Base-by-base conservation (phyloP, 2,797 vertebrate species). In the Sandelia bainsii region DNA sequence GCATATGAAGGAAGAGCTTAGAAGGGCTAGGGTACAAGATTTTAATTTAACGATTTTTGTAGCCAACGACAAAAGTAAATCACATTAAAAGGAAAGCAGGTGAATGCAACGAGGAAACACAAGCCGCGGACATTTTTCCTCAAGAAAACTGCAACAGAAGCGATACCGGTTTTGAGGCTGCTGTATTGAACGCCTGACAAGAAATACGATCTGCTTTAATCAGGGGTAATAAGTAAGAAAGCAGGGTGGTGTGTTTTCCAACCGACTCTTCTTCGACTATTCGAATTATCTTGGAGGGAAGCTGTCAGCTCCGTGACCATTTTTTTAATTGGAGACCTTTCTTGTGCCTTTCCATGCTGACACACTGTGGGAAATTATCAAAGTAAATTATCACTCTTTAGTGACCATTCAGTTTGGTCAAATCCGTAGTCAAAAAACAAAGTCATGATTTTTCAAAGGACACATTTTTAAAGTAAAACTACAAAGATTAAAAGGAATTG, bases 111-210 rank as follows among this genome's bases (percentile, higher is more conserved):
- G 40, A 48, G 58, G 16, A 6, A 56, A 53, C 20, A 48, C 11
- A 14, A 29, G 39, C 45, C 62, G 80, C 70, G 86, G 72, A 66
- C 61, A 45, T 3, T 62, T 76, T 66, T 64, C 62, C 46, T 40
- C 69, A 14, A 29, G 49, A 66, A 13, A 37, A 49, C 52, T 81
- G 61, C 44, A 44, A 6, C 16, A 44, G 11, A 44, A 67, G 79
- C 79, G 88, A 91, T 77, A 71, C 79, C 57, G 77, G 69, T 40
- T 40, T 48, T 49, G 7, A n/a, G 89, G 85, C 84, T 87, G 82
- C 77, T 89, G 58, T 52, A 53, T 4, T 50, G 56, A 84, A 60
- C 44, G 92, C 93, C 91, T 92, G 91, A 91, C 62, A 27, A 87
- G 54, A 92, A 91, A 86, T 78, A 63, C 37, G 45, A 34, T 61